Evolutionary conservation across 2,888 invertebrate genomes (phyloP).

Genomic region (Aphidius colemani): DNA sequence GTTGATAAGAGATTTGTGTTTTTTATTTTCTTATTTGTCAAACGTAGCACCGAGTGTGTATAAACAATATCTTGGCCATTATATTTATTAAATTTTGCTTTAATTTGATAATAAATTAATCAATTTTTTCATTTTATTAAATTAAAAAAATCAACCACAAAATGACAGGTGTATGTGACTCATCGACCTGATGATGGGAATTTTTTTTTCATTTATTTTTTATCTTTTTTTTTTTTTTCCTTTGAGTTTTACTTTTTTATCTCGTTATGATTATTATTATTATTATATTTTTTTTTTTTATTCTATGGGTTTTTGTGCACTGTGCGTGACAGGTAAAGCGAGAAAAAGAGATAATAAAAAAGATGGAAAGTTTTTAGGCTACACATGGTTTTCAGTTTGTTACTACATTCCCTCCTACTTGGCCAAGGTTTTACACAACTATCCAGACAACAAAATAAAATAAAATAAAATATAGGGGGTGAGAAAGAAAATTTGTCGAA

Average conservation of each 20-base stretch:
- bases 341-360: neutral
- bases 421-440: neutral
- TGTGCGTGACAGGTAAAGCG: conserved; percentile 36
- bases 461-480: neutral
- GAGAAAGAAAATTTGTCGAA: neutral
- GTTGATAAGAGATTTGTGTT: neutral
- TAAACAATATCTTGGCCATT: no score
- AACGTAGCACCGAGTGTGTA: no score
- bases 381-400: conserved; percentile 40
- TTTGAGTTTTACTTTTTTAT: no score
- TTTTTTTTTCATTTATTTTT: no score
- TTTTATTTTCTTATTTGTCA: neutral
- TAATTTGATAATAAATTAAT: no score
- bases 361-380: conserved; percentile 12
- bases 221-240: neutral
- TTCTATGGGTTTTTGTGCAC: conserved; percentile 5
- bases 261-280: no score
- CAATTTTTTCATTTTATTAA: no score
- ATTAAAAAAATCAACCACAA: no score
- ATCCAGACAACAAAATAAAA: neutral
- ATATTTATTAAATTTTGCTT: no score
- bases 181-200: no score
- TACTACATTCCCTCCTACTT: neutral
- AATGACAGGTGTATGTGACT: no score
- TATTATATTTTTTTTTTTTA: neutral